A percentile compares a stretch with the other conserved stretches of the same genome.
Conservation (phyloP, 2,888 invertebrate genomes). For the Tiliacea citrago region DNA sequence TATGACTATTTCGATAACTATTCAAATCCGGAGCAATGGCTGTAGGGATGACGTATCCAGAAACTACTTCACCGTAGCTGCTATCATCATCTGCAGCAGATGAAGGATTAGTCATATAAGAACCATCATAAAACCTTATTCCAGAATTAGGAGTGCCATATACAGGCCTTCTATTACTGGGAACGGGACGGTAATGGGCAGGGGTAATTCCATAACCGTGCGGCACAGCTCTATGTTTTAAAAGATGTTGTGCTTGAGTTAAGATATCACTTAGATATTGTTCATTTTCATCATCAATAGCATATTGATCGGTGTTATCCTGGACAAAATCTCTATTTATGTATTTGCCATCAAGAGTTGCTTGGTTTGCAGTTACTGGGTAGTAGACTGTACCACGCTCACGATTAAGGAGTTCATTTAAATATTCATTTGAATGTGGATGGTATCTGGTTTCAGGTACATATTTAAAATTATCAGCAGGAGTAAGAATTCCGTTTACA, state of each 20-base stretch:
- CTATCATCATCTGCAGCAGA: background rate
- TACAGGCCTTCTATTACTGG: background rate
- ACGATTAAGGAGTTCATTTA: background rate
- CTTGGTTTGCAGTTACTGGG: background rate
- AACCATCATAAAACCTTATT: background rate
- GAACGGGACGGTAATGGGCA: background rate
- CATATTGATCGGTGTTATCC: background rate
- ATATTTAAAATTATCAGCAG: conserved; percentile 14
- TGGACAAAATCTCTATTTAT: background rate
- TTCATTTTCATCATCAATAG: background rate
- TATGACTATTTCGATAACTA: background rate
- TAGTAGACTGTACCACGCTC: background rate
- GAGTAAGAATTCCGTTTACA: too few species aligned
- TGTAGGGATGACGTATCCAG: background rate
- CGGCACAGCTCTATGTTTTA: background rate
- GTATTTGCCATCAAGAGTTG: background rate
- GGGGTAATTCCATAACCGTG: background rate
- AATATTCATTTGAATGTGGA: background rate
- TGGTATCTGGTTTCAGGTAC: background rate
- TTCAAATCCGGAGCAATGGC: background rate
- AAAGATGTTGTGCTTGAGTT: conserved; percentile 9
- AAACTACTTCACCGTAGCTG: background rate
- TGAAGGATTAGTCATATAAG: conserved; percentile 12
- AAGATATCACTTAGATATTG: conserved; percentile 12
- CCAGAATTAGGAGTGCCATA: background rate